phyloP scores from a whole-genome alignment of 2,113 vertebrate species.

The Spea bombifrons region DNA sequence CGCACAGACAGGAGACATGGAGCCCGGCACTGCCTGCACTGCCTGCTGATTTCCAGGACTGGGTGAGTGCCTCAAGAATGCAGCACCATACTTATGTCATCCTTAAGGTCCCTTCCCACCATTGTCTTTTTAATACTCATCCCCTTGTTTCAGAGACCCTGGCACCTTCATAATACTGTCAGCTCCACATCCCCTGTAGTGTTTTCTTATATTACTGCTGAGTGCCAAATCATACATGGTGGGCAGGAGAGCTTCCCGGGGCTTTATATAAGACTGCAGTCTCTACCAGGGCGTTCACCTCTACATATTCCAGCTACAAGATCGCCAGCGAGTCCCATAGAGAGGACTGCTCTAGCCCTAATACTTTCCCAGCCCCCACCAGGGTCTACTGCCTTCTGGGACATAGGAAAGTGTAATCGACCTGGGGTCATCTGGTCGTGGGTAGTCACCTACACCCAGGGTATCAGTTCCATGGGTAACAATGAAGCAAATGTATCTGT shows the following conservation, averaged over 20 bases:
- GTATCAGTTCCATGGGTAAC: background rate
- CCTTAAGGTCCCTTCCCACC: background rate
- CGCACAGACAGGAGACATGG: conserved; percentile 16
- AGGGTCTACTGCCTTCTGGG: background rate
- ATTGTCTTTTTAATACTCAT: no score
- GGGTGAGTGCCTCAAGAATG: conserved; percentile 13
- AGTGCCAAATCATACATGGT: background rate
- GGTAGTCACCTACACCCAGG: conserved; percentile 18
- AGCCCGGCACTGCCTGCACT: conserved; percentile 5
- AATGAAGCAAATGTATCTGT: conserved; percentile 9
- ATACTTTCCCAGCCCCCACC: background rate
- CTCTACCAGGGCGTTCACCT: conserved; percentile 2
- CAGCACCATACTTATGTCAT: conserved; percentile 6
- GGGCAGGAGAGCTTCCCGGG: background rate
- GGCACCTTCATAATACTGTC: background rate
- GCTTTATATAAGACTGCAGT: background rate
- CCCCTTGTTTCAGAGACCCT: background rate
- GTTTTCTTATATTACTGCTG: background rate
- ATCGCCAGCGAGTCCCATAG: background rate
- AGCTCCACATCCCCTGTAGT: background rate
- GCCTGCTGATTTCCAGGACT: conserved; percentile 15
- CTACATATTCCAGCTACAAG: background rate
- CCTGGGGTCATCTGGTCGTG: conserved; percentile 20
- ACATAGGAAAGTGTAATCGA: conserved; percentile 30
- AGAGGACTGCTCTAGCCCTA: background rate